Base-by-base conservation (phyloP, 2,888 invertebrate species). In the Embidobia sp. region DNA sequence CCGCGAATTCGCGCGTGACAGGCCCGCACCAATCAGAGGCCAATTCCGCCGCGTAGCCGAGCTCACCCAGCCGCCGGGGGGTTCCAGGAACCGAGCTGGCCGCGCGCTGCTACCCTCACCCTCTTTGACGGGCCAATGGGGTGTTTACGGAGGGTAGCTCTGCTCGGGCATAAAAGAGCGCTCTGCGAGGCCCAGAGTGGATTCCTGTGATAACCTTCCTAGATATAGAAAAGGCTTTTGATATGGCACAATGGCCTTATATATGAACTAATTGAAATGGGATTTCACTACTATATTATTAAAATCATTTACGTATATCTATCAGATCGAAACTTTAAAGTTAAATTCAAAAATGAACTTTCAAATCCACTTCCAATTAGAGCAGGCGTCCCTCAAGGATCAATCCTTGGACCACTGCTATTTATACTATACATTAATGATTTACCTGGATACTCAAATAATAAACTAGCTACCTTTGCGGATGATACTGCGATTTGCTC, bases 401-500 rank as follows among this genome's bases (percentile, higher is more conserved):
- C 6, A 2, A 8, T 29, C 2, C n/a, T 29, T 5, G 29, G 29
- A 2, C 29, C 29, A 2, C 4, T 29, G 4, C 29, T 29, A 29
- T 29, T 6, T n/a, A 7, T 29, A 8, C 8, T 29, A 18, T 49
- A 16, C n/a, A 31, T 31, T 7, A 29, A 31, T n/a, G 48, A 31
- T 8, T 29, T 31, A 16, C 31, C 48, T 4, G 10, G 4, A 2
- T 48, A 3, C 10, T 3, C 31, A 16, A 31, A n/a, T 2, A 48
- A 6, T 2, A 16, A 15, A 7, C 1, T 31, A n/a, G 48, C 48
- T 2, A 22, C 22, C 15, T 48, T 35, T 8, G 51, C 51, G 3
- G 51, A 51, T 22, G 51, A 51, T 19, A 51, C 35, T 3, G 35
- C 35, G 7, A 51, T 51, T 3, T 51, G n/a, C 4, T 6, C 51